A percentile compares a stretch with the other conserved stretches of the same genome.
These are phyloP conservation scores for Sphenodon punctatus DNA, from an alignment of 2,797 vertebrate genomes.

Conservation along the genomic window DNA sequence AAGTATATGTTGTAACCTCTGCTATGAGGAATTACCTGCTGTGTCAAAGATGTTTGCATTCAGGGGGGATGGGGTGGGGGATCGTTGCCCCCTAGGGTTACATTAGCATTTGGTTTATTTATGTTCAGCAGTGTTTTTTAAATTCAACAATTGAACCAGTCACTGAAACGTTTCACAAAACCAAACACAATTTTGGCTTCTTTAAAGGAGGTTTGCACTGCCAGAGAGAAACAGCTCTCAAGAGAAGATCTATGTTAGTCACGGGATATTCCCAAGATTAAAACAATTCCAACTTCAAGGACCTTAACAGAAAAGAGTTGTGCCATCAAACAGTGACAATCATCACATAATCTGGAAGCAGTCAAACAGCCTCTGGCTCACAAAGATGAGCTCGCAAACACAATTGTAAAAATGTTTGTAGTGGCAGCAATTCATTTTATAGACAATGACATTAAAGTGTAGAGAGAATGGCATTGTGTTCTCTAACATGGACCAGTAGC, in stretches of 20 bases:
- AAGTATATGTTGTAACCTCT: not conserved
- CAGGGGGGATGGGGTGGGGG: not conserved
- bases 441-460: not conserved
- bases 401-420: not conserved
- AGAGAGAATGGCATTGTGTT: not conserved
- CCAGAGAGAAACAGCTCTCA: not conserved
- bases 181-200: not conserved
- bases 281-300: conserved; percentile 4
- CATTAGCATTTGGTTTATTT: conserved; percentile 47
- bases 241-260: not conserved
- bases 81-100: not conserved
- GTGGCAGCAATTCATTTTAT: not conserved
- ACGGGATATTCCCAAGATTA: conserved; percentile 4
- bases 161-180: conserved; percentile 29
- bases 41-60: conserved; percentile 18
- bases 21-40: conserved; percentile 16
- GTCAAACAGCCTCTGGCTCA: not conserved
- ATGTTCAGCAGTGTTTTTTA: conserved; percentile 27
- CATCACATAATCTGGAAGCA: not conserved
- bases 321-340: conserved; percentile 3
- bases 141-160: conserved; percentile 8
- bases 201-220: conserved; percentile 3
- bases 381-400: not conserved
- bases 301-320: not conserved
- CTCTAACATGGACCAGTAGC: not conserved